Evolutionary conservation across 53 echinoderm and acorn worm species (phyloP), one percentile per base, ranked within the genome.

Genomic region (Arbacia lixula): DNA sequence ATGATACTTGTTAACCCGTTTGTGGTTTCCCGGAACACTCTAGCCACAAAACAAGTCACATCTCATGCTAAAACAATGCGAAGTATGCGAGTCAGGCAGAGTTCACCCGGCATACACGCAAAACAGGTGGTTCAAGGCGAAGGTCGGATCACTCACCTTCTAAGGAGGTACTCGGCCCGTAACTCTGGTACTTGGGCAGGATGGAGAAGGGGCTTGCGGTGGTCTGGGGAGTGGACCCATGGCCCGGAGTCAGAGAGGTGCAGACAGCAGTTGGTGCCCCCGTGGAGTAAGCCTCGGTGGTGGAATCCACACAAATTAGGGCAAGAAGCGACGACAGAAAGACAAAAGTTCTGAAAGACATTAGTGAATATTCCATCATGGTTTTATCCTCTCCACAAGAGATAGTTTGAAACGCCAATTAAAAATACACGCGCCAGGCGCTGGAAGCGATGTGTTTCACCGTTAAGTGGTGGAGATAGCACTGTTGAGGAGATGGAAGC

Each of bases 231-330:
- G 67, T 38, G 35, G 11, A 35, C 9, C 66, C 66, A 53, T 83
- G 84, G 5, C 67, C 84, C 36, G 84, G 84, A 39, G 55, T 65
- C 61, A 83, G 25, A 20, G 66, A 5, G 12, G 66, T 83, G 33
- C 84, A 83, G 14, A 67, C 20, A 14, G 22, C 17, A 27, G 22
- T 24, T 30, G 84, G 84, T 54, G 66, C 65, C 5, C 84, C 84
- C 1, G 20, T 67, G 24, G 66, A n/a, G 5, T 27, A 83, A 1
- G 65, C 66, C 19, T 32, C 9, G 36, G 33, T 35, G 36, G 33
- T 35, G 31, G 17, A 8, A 28, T 75, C 53, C 6, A 30, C n/a
- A n/a, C n/a, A n/a, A n/a, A n/a, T n/a, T n/a, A 52, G 36, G 72
- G 72, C 49, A 75, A 75, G 75, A 55, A 32, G 12, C 19, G 53